phyloP scores from a whole-genome alignment of 2,888 invertebrate species.

The Salpingus planirostris region DNA sequence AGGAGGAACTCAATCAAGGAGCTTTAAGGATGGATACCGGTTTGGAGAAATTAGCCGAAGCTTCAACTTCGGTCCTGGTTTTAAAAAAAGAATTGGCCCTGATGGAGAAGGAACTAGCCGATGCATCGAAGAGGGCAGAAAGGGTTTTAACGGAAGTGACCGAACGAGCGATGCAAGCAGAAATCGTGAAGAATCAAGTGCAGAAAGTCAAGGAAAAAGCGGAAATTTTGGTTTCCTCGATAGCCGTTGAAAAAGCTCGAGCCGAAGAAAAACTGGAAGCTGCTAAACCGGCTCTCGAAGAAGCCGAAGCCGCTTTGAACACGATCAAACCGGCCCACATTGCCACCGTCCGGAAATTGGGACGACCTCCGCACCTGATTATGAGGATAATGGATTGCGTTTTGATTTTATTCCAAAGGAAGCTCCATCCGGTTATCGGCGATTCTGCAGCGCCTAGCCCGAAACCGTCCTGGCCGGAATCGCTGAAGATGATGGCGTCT shows the following conservation, averaged over 20 bases:
- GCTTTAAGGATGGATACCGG: slow-evolving; percentile 93
- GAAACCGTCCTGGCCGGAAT: slow-evolving; percentile 95
- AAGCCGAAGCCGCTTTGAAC: slow-evolving; percentile 89
- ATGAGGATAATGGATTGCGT: slow-evolving; percentile 99
- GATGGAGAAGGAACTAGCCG: slow-evolving; percentile 89
- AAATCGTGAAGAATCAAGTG: slow-evolving; percentile 91
- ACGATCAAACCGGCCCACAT: slow-evolving; percentile 97
- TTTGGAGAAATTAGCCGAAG: slow-evolving; percentile 89
- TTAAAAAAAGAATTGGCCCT: slow-evolving; percentile 85
- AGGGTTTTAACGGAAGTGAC: slow-evolving; percentile 79
- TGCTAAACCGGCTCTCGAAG: slow-evolving; percentile 90
- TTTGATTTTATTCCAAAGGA: slow-evolving; percentile 82
- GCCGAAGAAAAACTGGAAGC: slow-evolving; percentile 92
- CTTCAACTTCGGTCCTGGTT: slow-evolving; percentile 86
- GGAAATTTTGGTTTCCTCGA: slow-evolving; percentile 75
- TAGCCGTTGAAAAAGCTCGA: slow-evolving; percentile 80
- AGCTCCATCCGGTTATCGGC: slow-evolving; percentile 69
- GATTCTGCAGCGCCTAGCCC: slow-evolving; percentile 78
- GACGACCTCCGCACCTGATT: slow-evolving; percentile 91
- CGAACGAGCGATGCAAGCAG: slow-evolving; percentile 88
- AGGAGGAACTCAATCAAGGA: slow-evolving; percentile 80
- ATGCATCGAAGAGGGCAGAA: slow-evolving; percentile 88
- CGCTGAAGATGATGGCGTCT: slow-evolving; percentile 94
- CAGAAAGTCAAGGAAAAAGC: slow-evolving; percentile 95
- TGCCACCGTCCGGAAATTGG: slow-evolving; percentile 85